phyloP scores from a whole-genome alignment of 2,113 vertebrate genomes.

The Ranitomeya imitator region DNA sequence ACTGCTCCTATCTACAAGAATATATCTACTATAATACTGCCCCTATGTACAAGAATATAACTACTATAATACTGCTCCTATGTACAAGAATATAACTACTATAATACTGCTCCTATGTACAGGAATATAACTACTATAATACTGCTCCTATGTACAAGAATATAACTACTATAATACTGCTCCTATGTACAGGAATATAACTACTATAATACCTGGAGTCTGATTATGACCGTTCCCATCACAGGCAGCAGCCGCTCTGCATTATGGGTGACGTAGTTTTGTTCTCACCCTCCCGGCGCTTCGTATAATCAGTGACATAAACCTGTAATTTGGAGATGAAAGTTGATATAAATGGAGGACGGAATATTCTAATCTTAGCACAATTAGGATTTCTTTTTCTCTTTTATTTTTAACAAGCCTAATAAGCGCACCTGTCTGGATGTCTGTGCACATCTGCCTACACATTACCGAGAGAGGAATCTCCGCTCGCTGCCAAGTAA shows the following conservation, averaged over 20 bases:
- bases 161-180: neutral
- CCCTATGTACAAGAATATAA: too few relatives aligned
- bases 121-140: constrained; percentile 6
- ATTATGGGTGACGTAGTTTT: too few relatives aligned
- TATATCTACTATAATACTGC: too few relatives aligned
- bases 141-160: neutral
- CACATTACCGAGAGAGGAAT: constrained; percentile 8
- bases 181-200: neutral
- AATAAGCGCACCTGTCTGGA: constrained; percentile 17
- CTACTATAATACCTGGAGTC: neutral
- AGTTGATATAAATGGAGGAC: constrained; percentile 3
- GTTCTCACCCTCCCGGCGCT: neutral
- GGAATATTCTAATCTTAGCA: constrained; percentile 2
- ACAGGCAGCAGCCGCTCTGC: neutral
- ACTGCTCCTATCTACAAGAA: neutral
- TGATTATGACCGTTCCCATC: neutral
- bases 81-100: too few relatives aligned
- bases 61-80: too few relatives aligned
- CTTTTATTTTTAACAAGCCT: constrained; percentile 25
- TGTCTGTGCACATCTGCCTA: constrained; percentile 41
- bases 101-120: neutral
- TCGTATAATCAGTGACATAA: too few relatives aligned
- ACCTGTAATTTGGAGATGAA: constrained; percentile 10
- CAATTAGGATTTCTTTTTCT: constrained; percentile 25
- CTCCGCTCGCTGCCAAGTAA: neutral